phyloP scores from a whole-genome alignment of 2,797 vertebrate genomes.

The Macrochelys suwanniensis region DNA sequence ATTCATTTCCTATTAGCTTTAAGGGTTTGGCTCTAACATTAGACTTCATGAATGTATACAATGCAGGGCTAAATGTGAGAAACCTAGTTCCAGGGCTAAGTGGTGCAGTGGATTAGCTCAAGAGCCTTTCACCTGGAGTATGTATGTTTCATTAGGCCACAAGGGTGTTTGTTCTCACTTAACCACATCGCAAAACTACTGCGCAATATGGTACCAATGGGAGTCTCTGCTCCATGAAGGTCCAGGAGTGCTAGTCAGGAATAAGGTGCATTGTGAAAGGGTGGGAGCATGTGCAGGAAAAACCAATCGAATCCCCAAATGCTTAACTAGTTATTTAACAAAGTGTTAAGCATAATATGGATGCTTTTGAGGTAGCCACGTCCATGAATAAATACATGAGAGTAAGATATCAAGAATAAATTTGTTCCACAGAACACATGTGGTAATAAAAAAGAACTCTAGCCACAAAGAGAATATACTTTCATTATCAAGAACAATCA shows the following conservation, averaged over 20 bases:
- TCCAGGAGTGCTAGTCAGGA: background rate
- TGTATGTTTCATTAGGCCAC: background rate
- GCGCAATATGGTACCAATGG: background rate
- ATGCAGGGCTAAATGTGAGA: background rate
- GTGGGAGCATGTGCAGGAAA: background rate
- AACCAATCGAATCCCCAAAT: background rate
- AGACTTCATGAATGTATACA: background rate
- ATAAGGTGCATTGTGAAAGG: background rate
- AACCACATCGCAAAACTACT: background rate
- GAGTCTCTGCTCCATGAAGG: background rate
- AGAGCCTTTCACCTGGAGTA: background rate
- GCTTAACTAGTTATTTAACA: background rate
- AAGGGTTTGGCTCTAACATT: background rate
- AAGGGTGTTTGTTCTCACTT: background rate
- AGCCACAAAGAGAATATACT: background rate
- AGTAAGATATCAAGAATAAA: background rate
- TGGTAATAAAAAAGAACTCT: background rate
- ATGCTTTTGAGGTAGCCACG: background rate
- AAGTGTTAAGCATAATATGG: background rate
- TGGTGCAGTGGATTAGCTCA: background rate
- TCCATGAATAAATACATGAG: background rate
- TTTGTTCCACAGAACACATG: background rate
- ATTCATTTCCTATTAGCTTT: background rate
- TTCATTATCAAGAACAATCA: background rate
- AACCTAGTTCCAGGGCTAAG: constrained; percentile 16